phyloP scores from a whole-genome alignment of 2,888 invertebrate species.

The Hemicrepidius hirtus region DNA sequence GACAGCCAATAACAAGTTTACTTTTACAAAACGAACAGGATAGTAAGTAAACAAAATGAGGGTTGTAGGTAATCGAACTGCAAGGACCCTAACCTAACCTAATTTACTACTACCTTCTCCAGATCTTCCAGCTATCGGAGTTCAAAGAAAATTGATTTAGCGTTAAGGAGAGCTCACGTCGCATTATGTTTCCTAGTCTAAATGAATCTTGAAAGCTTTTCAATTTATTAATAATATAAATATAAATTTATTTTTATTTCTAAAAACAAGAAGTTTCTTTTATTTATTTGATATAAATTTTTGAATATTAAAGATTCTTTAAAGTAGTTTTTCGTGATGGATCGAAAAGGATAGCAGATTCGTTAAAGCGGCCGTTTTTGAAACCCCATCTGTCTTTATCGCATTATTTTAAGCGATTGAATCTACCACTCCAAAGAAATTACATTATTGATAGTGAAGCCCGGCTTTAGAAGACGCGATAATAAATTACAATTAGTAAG shows the following conservation, averaged over 20 bases:
- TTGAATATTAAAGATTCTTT: not conserved
- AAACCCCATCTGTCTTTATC: conserved; percentile 8
- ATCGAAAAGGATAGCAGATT: not conserved
- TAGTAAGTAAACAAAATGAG: conserved; percentile 21
- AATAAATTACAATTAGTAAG: conserved; percentile 38
- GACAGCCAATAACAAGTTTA: conserved; percentile 9
- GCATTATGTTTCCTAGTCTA: not conserved
- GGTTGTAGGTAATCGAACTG: conserved; percentile 27
- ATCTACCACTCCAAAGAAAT: conserved; percentile 17
- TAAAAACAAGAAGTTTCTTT: not conserved
- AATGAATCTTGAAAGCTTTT: not conserved
- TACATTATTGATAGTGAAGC: conserved; percentile 23
- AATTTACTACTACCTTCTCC: conserved; percentile 21
- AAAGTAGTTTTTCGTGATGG: not conserved
- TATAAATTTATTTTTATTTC: not conserved
- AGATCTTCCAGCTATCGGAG: conserved; percentile 27
- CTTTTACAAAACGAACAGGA: conserved; percentile 16
- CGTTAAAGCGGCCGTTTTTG: not conserved
- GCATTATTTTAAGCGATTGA: conserved; percentile 23
- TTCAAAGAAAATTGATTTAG: conserved; percentile 29
- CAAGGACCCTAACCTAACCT: conserved; percentile 25
- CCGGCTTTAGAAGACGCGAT: conserved; percentile 1
- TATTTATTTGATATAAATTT: no score
- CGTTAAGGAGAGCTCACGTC: conserved; percentile 1
- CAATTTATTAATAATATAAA: not conserved